Base-by-base conservation (phyloP, 2,888 invertebrate genomes). In the Phaonia tiefii region DNA sequence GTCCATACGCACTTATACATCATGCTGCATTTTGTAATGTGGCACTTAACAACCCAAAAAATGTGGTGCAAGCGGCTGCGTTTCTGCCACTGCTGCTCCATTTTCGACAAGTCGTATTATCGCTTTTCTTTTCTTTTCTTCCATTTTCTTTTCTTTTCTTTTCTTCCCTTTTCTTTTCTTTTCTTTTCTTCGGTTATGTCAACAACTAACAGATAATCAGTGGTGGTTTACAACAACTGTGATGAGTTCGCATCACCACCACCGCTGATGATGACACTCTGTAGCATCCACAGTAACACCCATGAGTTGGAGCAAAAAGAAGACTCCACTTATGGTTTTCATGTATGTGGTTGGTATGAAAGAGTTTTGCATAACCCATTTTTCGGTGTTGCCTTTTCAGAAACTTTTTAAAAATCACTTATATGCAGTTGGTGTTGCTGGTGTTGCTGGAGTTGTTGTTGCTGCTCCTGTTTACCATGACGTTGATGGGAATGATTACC, bases 171-270 rank as follows among this genome's bases (percentile, higher is more conserved):
- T n/a, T n/a, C n/a, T n/a, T n/a, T n/a, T n/a, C n/a, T n/a, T n/a
- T n/a, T n/a, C n/a, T n/a, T n/a, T n/a, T n/a, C 37, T 42, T 63
- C 63, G 42, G 63, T 63, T 42, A 63, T 63, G 63, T 63, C 63
- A 63, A 63, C 63, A 42, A 63, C 63, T 22, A 20, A 22, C 63
- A 63, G 63, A 63, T 63, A 63, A 63, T 63, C 63, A 63, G 42
- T 39, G 60, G 39, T 39, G 37, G 60, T 39, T 37, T 39, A n/a
- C 20, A 60, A 31, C 58, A 8, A 60, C 39, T 17, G 60, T 20
- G 37, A 60, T 60, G 60, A 60, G 37, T 17, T 39, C 3, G 39
- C 60, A 39, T 20, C 60, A 39, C 10, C 17, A 58, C 20, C 22
- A 51, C 15, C 37, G n/a, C 17, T 17, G 31, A 5, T 17, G 46